A percentile compares a stretch with the other conserved stretches of the same genome.
phyloP scores from a whole-genome alignment of 2,888 invertebrate genomes.

The Drosophila affinis region DNA sequence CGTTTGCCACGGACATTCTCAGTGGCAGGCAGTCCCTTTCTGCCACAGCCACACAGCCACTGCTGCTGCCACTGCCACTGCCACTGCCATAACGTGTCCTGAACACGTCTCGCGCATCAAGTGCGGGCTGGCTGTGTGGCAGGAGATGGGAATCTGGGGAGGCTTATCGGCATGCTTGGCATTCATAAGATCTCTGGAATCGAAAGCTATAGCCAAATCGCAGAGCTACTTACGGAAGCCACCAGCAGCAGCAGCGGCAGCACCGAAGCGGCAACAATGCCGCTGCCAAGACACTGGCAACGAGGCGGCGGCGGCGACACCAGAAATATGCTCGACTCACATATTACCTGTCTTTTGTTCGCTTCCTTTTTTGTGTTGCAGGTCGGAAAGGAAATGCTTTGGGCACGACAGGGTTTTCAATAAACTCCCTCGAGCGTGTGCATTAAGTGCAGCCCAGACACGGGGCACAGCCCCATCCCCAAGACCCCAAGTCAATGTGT shows the following conservation, averaged over 20 bases:
- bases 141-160: constrained; percentile 1
- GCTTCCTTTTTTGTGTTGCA: not conserved
- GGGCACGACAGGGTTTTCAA: constrained; percentile 79
- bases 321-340: constrained; percentile 67
- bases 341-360: constrained; percentile 75
- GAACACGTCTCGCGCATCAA: constrained; percentile 68
- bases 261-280: constrained; percentile 63
- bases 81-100: constrained; percentile 59
- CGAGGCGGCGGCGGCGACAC: constrained; percentile 3
- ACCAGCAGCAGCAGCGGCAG: not conserved
- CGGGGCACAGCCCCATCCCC: not conserved
- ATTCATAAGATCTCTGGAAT: constrained; percentile 71
- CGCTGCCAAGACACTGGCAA: constrained; percentile 59
- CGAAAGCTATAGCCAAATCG: constrained; percentile 56
- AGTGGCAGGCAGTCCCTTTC: not conserved
- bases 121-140: constrained; percentile 2
- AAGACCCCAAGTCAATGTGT: constrained; percentile 49
- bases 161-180: constrained; percentile 72
- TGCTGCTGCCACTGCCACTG: not conserved
- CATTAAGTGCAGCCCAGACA: constrained; percentile 71
- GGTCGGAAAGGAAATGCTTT: constrained; percentile 61
- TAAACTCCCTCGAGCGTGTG: constrained; percentile 81
- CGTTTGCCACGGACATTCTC: constrained; percentile 56
- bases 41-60: not conserved
- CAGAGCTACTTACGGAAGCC: constrained; percentile 65